Conservation (phyloP, 1,140 invertebrate species). For the Homalodisca vitripennis region DNA sequence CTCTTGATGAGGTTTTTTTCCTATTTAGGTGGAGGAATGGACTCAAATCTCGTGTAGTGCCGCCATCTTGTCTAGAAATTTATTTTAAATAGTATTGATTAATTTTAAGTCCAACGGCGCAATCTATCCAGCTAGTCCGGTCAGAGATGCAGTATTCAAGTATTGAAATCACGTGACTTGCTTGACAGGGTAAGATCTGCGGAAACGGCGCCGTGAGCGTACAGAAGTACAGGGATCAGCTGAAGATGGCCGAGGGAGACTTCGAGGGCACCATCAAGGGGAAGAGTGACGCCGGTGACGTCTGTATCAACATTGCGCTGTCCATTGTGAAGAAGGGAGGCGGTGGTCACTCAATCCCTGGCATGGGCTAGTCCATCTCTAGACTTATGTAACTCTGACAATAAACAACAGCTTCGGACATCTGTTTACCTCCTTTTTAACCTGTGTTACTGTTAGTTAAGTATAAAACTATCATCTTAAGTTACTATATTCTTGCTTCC, state of each 20-base stretch:
- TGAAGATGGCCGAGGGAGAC: background rate
- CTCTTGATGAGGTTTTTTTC: too few species aligned
- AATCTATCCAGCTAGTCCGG: too few species aligned
- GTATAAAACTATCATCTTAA: background rate
- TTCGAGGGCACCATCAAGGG: background rate
- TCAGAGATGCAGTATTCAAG: too few species aligned
- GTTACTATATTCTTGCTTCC: background rate
- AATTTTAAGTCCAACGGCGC: too few species aligned
- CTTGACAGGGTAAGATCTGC: constrained; percentile 10
- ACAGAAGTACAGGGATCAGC: constrained; percentile 6
- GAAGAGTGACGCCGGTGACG: background rate
- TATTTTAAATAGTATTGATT: too few species aligned
- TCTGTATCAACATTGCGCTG: background rate
- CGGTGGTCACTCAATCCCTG: background rate
- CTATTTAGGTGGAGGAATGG: too few species aligned
- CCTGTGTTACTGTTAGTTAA: background rate
- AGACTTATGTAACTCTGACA: too few species aligned
- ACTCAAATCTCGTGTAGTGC: too few species aligned
- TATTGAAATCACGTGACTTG: background rate
- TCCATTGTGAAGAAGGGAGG: background rate
- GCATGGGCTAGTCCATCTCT: too few species aligned
- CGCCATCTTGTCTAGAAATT: too few species aligned
- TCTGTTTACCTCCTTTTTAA: background rate
- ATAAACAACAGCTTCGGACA: background rate
- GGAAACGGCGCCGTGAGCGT: background rate